Evolutionary conservation across 2,888 invertebrate genomes (phyloP).

Genomic region (Tenthredo mesomela): DNA sequence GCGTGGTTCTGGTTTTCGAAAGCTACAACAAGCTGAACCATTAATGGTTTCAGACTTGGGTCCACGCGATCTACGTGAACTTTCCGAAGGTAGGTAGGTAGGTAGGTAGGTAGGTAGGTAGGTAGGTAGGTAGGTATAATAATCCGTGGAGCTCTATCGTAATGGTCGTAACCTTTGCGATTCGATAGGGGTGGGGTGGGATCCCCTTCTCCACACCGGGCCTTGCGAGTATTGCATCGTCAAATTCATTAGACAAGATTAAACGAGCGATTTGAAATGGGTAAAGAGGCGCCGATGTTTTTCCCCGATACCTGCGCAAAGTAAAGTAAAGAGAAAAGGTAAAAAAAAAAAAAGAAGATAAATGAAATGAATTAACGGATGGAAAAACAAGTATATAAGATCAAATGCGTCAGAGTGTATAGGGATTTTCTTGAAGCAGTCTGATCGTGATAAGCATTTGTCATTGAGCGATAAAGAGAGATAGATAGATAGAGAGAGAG

Average conservation of each 20-base stretch:
- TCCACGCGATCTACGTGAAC: neutral
- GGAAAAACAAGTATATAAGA: neutral
- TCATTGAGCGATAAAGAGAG: slow-evolving; percentile 13
- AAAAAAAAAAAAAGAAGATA: neutral
- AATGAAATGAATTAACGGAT: neutral
- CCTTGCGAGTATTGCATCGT: slow-evolving; percentile 29
- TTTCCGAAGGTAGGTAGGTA: neutral
- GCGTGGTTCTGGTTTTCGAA: slow-evolving; percentile 55
- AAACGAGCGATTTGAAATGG: neutral
- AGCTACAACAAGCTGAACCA: slow-evolving; percentile 35
- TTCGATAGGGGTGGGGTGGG: neutral
- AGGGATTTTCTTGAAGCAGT: neutral
- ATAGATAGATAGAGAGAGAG: neutral
- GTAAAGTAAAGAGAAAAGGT: neutral
- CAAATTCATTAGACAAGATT: slow-evolving; percentile 44
- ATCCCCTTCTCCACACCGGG: neutral
- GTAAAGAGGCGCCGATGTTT: slow-evolving; percentile 2
- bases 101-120: neutral
- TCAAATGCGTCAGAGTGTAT: neutral
- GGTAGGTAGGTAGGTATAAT: neutral
- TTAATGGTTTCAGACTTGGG: slow-evolving; percentile 22
- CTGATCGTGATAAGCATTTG: slow-evolving; percentile 31
- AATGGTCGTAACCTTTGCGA: slow-evolving; percentile 12
- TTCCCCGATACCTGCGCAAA: neutral
- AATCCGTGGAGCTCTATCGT: slow-evolving; percentile 4